These are phyloP conservation scores for Monochamus alternatus DNA, from an alignment of 2,888 invertebrate species.

Conservation along the genomic window DNA sequence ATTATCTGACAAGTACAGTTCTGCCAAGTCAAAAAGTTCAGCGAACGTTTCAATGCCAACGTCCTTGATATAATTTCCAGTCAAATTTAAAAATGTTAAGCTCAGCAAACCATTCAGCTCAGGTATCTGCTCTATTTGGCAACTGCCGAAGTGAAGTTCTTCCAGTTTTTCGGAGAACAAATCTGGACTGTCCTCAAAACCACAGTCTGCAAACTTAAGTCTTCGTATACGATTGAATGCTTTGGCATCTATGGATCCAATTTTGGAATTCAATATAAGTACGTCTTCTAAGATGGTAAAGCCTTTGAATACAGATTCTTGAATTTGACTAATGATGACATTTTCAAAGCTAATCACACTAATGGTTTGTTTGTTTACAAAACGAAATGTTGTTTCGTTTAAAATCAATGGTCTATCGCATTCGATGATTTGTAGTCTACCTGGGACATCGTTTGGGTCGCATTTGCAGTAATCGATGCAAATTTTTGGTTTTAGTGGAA, in stretches of 20 bases:
- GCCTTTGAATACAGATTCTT: conserved; percentile 80
- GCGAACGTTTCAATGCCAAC: conserved; percentile 78
- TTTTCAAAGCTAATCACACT: conserved; percentile 57
- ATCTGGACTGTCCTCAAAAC: conserved; percentile 58
- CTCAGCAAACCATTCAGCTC: conserved; percentile 67
- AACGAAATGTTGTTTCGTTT: conserved; percentile 53
- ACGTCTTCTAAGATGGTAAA: conserved; percentile 79
- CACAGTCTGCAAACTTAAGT: conserved; percentile 71
- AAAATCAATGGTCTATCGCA: conserved; percentile 59
- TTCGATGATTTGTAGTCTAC: conserved; percentile 54
- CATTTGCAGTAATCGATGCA: conserved; percentile 60
- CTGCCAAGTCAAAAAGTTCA: conserved; percentile 78
- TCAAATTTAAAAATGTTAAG: conserved; percentile 78
- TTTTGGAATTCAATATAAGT: conserved; percentile 79
- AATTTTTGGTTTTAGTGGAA: conserved; percentile 46
- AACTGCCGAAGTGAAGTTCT: conserved; percentile 82
- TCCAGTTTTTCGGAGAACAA: conserved; percentile 68
- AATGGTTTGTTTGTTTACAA: conserved; percentile 52
- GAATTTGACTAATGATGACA: conserved; percentile 76
- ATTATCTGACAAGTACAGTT: conserved; percentile 83
- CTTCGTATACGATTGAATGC: conserved; percentile 77
- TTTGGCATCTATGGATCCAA: conserved; percentile 79
- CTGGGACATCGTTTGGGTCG: conserved; percentile 50
- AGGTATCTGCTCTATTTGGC: conserved; percentile 78
- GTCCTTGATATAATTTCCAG: conserved; percentile 78